Evolutionary conservation across 2,888 invertebrate genomes (phyloP).

Genomic region (Chymomyza amoena): DNA sequence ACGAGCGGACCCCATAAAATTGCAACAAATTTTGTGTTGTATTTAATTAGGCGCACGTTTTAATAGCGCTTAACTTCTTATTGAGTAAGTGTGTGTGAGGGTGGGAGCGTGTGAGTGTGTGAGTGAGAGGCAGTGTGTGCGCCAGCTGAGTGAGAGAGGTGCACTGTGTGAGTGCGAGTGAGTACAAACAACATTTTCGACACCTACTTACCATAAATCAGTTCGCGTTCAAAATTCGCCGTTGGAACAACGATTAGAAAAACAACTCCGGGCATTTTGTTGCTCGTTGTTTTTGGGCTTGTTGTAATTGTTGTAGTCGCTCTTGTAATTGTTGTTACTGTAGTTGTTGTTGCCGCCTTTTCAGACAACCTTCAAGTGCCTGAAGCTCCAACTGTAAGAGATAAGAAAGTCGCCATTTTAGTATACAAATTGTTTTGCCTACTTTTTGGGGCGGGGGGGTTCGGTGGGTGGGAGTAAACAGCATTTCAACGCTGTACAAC

Average conservation of each 20-base stretch:
- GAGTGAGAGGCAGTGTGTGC: no score
- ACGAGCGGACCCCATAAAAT: conserved; percentile 41
- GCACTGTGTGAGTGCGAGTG: not conserved
- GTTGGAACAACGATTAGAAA: conserved; percentile 86
- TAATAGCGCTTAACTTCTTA: conserved; percentile 10
- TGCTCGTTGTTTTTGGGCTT: not conserved
- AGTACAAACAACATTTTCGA: not conserved
- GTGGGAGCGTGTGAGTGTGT: not conserved
- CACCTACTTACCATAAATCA: conserved; percentile 75
- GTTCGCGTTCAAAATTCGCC: conserved; percentile 83
- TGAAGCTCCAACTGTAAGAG: not conserved
- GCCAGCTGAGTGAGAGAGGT: no score
- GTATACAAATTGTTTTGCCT: conserved; percentile 43
- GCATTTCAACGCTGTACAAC: conserved; percentile 9
- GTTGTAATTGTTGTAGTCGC: not conserved
- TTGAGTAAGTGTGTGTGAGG: conserved; percentile 48
- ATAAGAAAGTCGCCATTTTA: conserved; percentile 47
- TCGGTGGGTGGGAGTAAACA: no score
- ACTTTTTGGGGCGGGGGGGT: not conserved
- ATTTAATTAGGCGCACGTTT: conserved; percentile 62
- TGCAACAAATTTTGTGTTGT: conserved; percentile 44
- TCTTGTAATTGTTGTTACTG: not conserved
- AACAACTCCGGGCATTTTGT: conserved; percentile 83
- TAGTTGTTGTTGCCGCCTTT: not conserved
- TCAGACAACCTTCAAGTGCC: not conserved